Base-by-base conservation (phyloP, 2,888 invertebrate species). In the Pammene fasciana region DNA sequence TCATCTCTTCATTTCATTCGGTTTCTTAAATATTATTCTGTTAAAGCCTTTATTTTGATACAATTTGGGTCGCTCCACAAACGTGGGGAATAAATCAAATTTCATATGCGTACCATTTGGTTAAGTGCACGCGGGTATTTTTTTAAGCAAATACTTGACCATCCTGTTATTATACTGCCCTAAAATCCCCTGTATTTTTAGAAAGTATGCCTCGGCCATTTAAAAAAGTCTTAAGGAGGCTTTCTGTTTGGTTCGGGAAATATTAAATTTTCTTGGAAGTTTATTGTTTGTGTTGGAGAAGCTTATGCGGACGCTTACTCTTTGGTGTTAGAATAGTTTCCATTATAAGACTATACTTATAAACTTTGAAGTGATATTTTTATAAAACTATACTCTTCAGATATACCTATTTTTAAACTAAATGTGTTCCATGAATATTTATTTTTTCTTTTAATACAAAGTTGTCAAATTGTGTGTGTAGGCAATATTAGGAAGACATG, bases 1-100 rank as follows among this genome's bases (percentile, higher is more conserved):
- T 6, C 14, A 38, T 38, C 5, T 10, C 13, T 38, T 11, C 55
- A 36, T 14, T 38, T 7, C 11, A 57, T 10, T 9, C 34, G 16
- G 16, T 18, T 8, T 13, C 36, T 16, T 46, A 36, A 10, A 36
- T 0, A 13, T 57, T 18, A 57, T 26, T 57, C 18, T n/a, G 34
- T 61, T 45, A 41, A n/a, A 26, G n/a, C n/a, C n/a, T 36, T 26
- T 13, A 36, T 61, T 48, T 52, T 52, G n/a, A 52, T 41, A 41
- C 10, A 26, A 14, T 54, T 54, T 10, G 26, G n/a, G 14, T 34
- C 26, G 16, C 36, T 46, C 5, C 14, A 26, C 55, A 65, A 65
- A 56, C 55, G 55, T 36, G 34, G 14, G 7, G 45, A 16, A 55
- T 14, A 46, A 65, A 55, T 65, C 65, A 45, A 36, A 65, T 65